phyloP scores from a whole-genome alignment of 23 tunicate genomes.

The Botrylloides violaceus region DNA sequence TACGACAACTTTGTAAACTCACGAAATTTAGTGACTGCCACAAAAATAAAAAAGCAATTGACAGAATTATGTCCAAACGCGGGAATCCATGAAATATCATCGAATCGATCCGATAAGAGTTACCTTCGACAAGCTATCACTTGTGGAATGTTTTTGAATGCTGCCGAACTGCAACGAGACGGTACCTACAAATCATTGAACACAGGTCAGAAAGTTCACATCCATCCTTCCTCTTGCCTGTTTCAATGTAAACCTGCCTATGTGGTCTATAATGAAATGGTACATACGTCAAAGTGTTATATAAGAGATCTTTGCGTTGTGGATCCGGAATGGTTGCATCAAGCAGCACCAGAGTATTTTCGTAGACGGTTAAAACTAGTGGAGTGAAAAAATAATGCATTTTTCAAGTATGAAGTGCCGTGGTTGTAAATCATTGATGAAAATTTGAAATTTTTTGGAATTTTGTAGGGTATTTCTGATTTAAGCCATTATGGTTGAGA shows the following conservation, averaged over 20 bases:
- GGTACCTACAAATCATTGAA: conserved; percentile 48
- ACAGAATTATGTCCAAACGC: conserved; percentile 66
- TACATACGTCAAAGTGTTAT: conserved; percentile 75
- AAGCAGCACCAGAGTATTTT: conserved; percentile 83
- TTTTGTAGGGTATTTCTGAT: too few relatives aligned
- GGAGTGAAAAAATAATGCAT: too few relatives aligned
- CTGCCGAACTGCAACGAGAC: conserved; percentile 83
- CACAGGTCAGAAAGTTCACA: conserved; percentile 62
- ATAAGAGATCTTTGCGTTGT: conserved; percentile 89
- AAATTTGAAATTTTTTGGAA: too few relatives aligned
- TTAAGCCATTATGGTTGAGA: too few relatives aligned
- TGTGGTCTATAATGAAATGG: conserved; percentile 64
- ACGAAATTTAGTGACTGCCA: conserved; percentile 48
- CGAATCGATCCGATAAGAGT: conserved; percentile 37
- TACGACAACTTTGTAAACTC: conserved; percentile 61
- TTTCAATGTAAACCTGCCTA: conserved; percentile 82
- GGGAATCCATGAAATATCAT: conserved; percentile 27
- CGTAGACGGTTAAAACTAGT: conserved; percentile 40
- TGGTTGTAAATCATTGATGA: too few relatives aligned
- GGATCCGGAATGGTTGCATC: conserved; percentile 84
- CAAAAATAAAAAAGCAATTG: conserved; percentile 66
- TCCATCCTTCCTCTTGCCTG: conserved; percentile 91
- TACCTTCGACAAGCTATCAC: conserved; percentile 52
- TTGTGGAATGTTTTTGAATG: conserved; percentile 53
- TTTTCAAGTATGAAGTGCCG: too few relatives aligned